Conservation (phyloP, 1,140 invertebrate species). For the Thereuonema tuberculata region DNA sequence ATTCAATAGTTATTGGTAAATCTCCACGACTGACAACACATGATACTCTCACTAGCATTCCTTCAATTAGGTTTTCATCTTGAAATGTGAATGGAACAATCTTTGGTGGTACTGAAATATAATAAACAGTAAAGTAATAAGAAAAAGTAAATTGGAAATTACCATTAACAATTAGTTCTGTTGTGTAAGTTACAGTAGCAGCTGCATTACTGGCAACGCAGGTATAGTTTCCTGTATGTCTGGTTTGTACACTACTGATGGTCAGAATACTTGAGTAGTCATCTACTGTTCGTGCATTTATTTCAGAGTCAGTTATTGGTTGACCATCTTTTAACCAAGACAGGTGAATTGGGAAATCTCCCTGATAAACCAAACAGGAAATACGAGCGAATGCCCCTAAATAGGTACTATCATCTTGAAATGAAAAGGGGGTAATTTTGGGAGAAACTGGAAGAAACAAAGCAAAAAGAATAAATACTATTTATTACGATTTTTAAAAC, state of each 20-base stretch:
- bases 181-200: slow-evolving; percentile 60
- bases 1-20: no score
- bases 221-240: slow-evolving; percentile 63
- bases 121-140: neutral
- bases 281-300: neutral
- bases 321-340: slow-evolving; percentile 64
- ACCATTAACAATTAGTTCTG: slow-evolving; percentile 49
- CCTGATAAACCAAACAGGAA: slow-evolving; percentile 67
- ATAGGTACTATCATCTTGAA: slow-evolving; percentile 55
- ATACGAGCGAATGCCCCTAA: slow-evolving; percentile 70
- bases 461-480: no score
- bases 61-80: no score
- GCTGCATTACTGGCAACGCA: slow-evolving; percentile 64
- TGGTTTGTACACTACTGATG: slow-evolving; percentile 54
- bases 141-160: neutral
- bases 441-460: slow-evolving; percentile 40
- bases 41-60: no score
- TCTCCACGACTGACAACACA: no score
- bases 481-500: no score
- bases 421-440: slow-evolving; percentile 68
- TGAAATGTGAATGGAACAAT: no score
- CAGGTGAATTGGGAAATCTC: slow-evolving; percentile 57
- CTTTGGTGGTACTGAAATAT: no score
- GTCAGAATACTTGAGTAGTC: slow-evolving; percentile 35
- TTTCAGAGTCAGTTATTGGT: slow-evolving; percentile 11